phyloP scores from a whole-genome alignment of 2,113 vertebrate genomes.

The Petroica traversi region DNA sequence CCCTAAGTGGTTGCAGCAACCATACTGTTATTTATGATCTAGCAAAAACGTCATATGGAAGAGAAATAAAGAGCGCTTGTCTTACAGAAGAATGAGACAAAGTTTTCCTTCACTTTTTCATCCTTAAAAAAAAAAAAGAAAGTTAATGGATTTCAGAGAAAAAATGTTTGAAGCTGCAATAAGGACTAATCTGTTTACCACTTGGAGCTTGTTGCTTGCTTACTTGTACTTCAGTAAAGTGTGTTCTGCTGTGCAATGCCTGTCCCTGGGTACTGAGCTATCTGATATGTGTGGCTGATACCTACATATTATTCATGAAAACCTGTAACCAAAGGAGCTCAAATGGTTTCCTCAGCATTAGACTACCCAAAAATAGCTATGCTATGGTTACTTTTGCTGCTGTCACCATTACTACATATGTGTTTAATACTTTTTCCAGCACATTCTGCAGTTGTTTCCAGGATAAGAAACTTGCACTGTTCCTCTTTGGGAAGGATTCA shows the following conservation, averaged over 20 bases:
- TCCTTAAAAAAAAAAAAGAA: neutral
- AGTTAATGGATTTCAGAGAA: neutral
- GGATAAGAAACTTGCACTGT: neutral
- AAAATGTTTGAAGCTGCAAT: neutral
- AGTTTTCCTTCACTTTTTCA: neutral
- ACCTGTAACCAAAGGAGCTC: neutral
- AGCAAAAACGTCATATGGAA: neutral
- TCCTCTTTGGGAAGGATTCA: neutral
- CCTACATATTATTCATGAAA: neutral
- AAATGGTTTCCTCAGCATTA: neutral
- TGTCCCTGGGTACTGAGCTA: neutral
- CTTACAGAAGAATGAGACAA: neutral
- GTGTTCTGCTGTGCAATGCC: neutral
- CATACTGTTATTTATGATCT: neutral
- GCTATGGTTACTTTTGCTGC: neutral
- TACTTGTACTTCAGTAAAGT: neutral
- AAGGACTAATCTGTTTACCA: neutral
- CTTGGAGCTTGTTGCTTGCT: neutral
- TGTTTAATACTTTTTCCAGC: neutral
- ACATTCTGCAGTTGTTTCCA: neutral
- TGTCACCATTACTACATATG: neutral
- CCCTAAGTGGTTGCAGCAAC: neutral
- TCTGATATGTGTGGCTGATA: neutral
- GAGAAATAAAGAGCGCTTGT: neutral
- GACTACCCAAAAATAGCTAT: neutral